Conservation (phyloP, 1,140 invertebrate species). For the Scaptomyza pallida region DNA sequence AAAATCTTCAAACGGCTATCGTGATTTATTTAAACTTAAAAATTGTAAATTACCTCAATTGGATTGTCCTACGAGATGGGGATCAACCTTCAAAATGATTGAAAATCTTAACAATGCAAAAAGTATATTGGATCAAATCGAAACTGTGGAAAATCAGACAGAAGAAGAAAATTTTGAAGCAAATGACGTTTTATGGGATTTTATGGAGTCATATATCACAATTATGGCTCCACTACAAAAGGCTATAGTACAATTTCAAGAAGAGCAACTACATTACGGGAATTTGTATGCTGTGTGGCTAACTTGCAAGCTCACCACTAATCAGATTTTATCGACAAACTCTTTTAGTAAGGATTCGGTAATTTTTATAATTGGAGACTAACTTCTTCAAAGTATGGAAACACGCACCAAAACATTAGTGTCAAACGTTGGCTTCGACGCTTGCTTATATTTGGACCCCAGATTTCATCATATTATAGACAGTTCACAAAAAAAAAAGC, state of each 20-base stretch:
- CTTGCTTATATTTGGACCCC: conserved; percentile 24
- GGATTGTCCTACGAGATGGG: too few species aligned
- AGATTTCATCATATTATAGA: conserved; percentile 15
- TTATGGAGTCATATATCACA: not conserved
- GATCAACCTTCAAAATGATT: too few species aligned
- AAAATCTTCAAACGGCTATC: too few species aligned
- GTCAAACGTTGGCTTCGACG: not conserved
- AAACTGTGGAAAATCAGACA: not conserved
- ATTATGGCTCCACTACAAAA: not conserved
- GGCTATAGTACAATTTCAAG: conserved; percentile 28
- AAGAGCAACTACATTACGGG: conserved; percentile 39
- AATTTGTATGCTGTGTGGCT: conserved; percentile 41
- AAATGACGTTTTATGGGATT: not conserved
- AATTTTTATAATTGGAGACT: conserved; percentile 10
- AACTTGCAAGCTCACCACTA: conserved; percentile 18
- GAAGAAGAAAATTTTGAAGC: conserved; percentile 1
- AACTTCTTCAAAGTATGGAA: conserved; percentile 1
- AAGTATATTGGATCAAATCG: too few species aligned
- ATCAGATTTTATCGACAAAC: conserved; percentile 2
- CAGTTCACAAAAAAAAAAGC: conserved; percentile 17
- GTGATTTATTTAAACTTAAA: too few species aligned
- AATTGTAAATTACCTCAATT: too few species aligned
- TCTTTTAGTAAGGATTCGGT: not conserved
- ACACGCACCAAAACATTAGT: conserved; percentile 16
- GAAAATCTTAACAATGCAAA: too few species aligned